phyloP scores from a whole-genome alignment of 2,888 invertebrate genomes.

The Hylaea fasciaria region DNA sequence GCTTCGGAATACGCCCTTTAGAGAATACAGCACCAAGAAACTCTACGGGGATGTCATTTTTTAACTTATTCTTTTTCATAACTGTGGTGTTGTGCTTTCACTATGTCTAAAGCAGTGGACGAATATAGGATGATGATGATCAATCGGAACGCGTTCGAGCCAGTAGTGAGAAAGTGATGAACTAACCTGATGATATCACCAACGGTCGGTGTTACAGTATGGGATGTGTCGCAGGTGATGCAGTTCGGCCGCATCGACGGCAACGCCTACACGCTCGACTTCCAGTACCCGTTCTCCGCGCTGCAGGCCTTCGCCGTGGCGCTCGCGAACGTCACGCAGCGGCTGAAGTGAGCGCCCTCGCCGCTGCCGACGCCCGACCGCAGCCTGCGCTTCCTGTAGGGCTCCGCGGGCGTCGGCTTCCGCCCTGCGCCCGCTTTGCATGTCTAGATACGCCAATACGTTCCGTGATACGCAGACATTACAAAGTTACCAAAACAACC shows the following conservation, averaged over 20 bases:
- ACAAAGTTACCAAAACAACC: no score
- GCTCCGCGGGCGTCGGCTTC: not conserved
- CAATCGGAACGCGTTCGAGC: no score
- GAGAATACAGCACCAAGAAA: no score
- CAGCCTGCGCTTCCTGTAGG: conserved; percentile 48
- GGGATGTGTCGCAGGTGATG: conserved; percentile 92
- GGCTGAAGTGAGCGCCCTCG: conserved; percentile 89
- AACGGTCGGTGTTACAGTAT: no score
- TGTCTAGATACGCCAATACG: not conserved
- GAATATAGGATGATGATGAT: no score
- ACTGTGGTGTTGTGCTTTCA: no score
- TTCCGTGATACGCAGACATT: no score
- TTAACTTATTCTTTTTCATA: no score
- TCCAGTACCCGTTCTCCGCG: conserved; percentile 99
- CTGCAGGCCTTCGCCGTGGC: conserved; percentile 99
- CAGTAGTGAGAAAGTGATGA: not conserved
- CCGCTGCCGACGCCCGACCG: conserved; percentile 39
- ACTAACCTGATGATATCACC: not conserved
- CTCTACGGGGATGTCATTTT: no score
- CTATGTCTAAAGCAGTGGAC: no score
- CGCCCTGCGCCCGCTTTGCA: not conserved
- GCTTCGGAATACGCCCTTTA: no score
- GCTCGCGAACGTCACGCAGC: conserved; percentile 97
- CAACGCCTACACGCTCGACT: conserved; percentile 99
- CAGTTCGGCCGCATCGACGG: conserved; percentile 99